These are phyloP conservation scores for Coreius guichenoti DNA, from an alignment of 2,797 vertebrate species.

Conservation along the genomic window DNA sequence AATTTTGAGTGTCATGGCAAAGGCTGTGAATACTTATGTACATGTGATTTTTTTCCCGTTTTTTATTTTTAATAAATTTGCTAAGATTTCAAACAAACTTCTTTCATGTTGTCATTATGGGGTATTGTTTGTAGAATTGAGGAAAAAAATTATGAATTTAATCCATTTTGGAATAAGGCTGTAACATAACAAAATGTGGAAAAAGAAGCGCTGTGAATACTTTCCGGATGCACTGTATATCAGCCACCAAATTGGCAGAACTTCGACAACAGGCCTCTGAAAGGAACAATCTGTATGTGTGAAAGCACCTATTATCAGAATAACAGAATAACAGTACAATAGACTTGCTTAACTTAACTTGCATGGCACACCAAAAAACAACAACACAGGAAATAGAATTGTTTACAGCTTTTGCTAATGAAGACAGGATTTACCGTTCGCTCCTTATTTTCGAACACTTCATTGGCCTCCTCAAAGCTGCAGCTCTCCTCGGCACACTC, in stretches of 20 bases:
- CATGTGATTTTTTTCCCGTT: too few species aligned
- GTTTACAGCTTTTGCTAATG: not conserved
- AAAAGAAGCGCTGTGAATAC: too few species aligned
- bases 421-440: conserved; percentile 76
- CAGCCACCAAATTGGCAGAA: not conserved
- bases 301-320: not conserved
- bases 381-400: not conserved
- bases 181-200: too few species aligned
- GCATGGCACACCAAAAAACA: not conserved
- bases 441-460: conserved; percentile 89
- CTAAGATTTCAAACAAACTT: too few species aligned
- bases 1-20: too few species aligned
- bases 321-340: not conserved
- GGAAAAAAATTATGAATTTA: too few species aligned
- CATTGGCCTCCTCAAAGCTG: conserved; percentile 89
- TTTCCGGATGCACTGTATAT: too few species aligned
- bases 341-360: not conserved
- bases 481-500: conserved; percentile 89
- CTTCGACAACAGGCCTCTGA: not conserved
- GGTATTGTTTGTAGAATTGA: too few species aligned
- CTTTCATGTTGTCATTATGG: too few species aligned
- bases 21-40: too few species aligned
- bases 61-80: too few species aligned
- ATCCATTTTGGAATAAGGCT: too few species aligned
- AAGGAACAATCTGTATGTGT: not conserved